Evolutionary conservation across 2,888 invertebrate genomes (phyloP), one percentile per base, ranked within the genome.

Genomic region (Quadriops clusia): DNA sequence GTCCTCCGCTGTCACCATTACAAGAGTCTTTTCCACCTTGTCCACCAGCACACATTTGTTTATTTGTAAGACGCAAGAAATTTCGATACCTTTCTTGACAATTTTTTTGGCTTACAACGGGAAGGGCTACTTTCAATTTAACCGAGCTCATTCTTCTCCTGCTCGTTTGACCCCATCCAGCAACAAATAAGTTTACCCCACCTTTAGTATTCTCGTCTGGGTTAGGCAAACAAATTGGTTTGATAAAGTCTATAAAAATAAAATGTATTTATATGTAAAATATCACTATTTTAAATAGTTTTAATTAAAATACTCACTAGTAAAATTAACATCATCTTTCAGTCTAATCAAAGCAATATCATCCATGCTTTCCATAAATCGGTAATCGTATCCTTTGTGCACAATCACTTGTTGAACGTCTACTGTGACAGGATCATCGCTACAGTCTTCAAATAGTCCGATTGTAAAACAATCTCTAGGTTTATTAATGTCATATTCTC

Each of bases 31-130:
- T 65, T 2, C 68, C 67, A 33, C 60, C 65, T 16, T 64, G 61
- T 1, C 81, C 81, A 2, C 81, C 81, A 5, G 79, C 80, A 45
- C 80, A 80, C 1, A 80, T 45, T 42, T 76, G 75, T 9, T 32
- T 72, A 9, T 34, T 25, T 17, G 21, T 24, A n/a, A 39, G 27
- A 11, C 17, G 17, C 10, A 39, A 13, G 3, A 17, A 15, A 10
- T 15, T 26, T 10, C 9, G 16, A 13, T 31, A 37, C 4, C 17
- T 14, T 3, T 5, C 15, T 4, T 14, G 23, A 25, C 36, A 36
- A 9, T 17, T 8, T 8, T 12, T 10, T 5, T 7, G 15, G 12
- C 24, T 17, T 10, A 33, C 21, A n/a, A 72, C 54, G 0, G 75
- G 74, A 10, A 77, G 12, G 7, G 13, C 25, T 3, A 41, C 26